A percentile compares a stretch with the other conserved stretches of the same genome.
Conservation (phyloP, 1,140 invertebrate species). For the Diplogasteroides magnus region DNA sequence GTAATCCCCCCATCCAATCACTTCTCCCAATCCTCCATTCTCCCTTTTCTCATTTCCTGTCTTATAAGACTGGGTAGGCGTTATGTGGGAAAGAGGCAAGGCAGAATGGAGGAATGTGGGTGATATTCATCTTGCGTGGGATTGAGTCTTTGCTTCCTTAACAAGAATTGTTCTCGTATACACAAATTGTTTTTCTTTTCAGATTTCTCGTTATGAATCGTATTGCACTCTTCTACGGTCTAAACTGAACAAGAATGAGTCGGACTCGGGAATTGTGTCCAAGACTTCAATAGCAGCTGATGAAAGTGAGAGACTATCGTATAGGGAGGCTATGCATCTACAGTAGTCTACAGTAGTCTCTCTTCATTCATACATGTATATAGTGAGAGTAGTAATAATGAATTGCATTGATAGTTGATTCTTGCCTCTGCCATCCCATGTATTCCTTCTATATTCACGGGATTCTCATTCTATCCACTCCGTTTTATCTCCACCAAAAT, state of each 20-base stretch:
- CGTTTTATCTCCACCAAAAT: no score
- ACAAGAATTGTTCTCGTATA: no score
- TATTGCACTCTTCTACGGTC: neutral
- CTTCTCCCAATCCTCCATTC: neutral
- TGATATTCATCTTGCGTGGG: no score
- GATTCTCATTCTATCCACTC: no score
- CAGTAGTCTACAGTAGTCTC: neutral
- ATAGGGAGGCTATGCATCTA: neutral
- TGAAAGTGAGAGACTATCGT: neutral
- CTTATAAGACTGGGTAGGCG: neutral
- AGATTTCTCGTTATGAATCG: neutral
- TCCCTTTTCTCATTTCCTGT: neutral
- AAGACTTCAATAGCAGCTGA: neutral
- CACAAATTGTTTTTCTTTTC: neutral
- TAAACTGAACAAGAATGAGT: neutral
- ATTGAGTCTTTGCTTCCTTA: neutral
- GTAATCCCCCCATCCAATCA: constrained; percentile 18
- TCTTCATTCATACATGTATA: neutral
- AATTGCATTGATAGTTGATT: no score
- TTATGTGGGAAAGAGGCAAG: neutral
- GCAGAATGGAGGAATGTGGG: no score
- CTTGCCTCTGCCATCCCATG: no score
- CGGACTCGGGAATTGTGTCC: neutral
- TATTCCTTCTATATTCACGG: no score
- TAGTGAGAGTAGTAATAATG: no score